Base-by-base conservation (phyloP, 1,140 invertebrate genomes). In the Metopolophium dirhodum region DNA sequence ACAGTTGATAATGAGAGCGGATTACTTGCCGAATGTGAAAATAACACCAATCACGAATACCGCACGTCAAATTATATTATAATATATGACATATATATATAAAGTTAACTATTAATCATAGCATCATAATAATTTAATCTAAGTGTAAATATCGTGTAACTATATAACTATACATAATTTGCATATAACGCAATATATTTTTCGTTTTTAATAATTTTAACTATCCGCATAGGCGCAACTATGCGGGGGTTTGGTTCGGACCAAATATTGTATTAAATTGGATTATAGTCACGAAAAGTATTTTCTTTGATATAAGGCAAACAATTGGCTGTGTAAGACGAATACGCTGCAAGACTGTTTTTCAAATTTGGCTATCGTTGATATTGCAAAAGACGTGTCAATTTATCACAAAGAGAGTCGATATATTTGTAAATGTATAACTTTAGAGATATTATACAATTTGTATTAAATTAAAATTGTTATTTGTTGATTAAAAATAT, bases 1-100 rank as follows among this genome's bases (percentile, higher is more conserved):
- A 6, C 77, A 93, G 41, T n/a, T 93, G 35, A 83, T 93, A 89
- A 77, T 94, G 45, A 94, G 94, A 91, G 91, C 91, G 14, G 77
- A 93, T 54, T 35, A 77, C 77, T 83, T 92, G 68, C 90, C 90
- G 0, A 92, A 22, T 9, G 68, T 92, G 8, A 92, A 37, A 51
- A 37, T 92, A 51, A 82, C 90, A 14, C 41, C 90, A 11, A 83
- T 92, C 2, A 2, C 35, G 11, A 26, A 49, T 14, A 51, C 51
- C 30, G 6, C 61, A 77, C 4, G 61, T n/a, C 61, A 35, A 6
- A 22, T 77, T 22, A 22, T 77, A 77, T 35, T n/a, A 18, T n/a
- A 51, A 51, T 51, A 51, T 51, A 51, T 51, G 49, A 18, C 14
- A 20, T 51, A 51, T 18, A 51, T 20, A 14, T 49, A 49, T 49